phyloP scores from a whole-genome alignment of 2,113 vertebrate genomes.

The Callopanchax toddi region DNA sequence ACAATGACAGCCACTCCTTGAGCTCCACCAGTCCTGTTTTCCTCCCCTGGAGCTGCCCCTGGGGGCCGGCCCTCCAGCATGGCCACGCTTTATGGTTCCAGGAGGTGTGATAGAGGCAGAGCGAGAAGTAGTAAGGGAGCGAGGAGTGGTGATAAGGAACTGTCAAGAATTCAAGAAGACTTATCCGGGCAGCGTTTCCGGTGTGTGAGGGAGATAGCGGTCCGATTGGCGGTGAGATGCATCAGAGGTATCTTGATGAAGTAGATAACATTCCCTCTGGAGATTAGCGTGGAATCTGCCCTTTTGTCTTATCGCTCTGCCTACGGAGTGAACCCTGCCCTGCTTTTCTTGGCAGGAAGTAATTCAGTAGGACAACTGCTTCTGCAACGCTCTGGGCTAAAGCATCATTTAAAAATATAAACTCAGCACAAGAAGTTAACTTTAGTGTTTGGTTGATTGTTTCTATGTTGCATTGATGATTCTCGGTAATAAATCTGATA shows the following conservation, averaged over 20 bases:
- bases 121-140: neutral
- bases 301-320: constrained; percentile 56
- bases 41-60: neutral
- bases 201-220: constrained; percentile 21
- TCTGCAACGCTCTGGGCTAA: neutral
- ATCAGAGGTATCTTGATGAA: constrained; percentile 67
- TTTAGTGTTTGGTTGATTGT: neutral
- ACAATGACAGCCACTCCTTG: constrained; percentile 62
- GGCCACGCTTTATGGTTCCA: constrained; percentile 36
- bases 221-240: constrained; percentile 63
- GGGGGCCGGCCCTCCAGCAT: neutral
- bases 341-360: constrained; percentile 53
- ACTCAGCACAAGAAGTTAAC: neutral
- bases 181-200: constrained; percentile 57
- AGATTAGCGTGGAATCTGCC: constrained; percentile 71
- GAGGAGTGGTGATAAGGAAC: constrained; percentile 55
- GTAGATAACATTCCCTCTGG: constrained; percentile 57
- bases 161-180: constrained; percentile 32
- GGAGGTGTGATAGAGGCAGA: constrained; percentile 5
- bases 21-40: constrained; percentile 22
- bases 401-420: neutral
- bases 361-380: neutral
- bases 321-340: constrained; percentile 56
- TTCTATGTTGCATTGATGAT: too few species aligned
- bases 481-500: too few species aligned